Evolutionary conservation across 2,113 vertebrate species (phyloP), one percentile per base, ranked within the genome.

Genomic region (Sebastes fasciatus): DNA sequence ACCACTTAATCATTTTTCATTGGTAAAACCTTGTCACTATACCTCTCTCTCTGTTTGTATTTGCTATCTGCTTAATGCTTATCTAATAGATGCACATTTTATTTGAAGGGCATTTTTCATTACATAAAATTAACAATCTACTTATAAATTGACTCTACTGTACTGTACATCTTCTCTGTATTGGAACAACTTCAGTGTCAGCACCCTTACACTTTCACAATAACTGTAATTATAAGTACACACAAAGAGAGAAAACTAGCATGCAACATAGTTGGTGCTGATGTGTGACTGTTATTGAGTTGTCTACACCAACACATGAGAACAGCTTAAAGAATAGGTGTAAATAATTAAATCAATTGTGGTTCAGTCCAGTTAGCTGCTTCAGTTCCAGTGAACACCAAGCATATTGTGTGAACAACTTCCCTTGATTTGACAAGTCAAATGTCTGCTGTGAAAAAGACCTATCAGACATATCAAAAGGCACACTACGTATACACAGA

Each of bases 31-130:
- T 12, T 19, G 19, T 23, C 65, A 51, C 51, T 55, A 0, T 66
- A 45, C 8, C 21, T 57, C 13, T 72, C 13, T 72, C 21, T 55
- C 16, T 72, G 69, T 21, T 45, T 48, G 43, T 70, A 8, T 79
- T 51, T 45, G n/a, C 10, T 19, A 0, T 8, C 8, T 48, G 23
- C 55, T 51, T 61, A 42, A 54, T 21, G 14, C 51, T 10, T 57
- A 5, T 64, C 11, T 12, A 54, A 19, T 0, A 77, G 26, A 65
- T 74, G 13, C 42, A 26, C 6, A n/a, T 43, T 11, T 51, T 34
- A 46, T 67, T 7, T 40, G 8, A 21, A 21, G 64, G 16, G 26
- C 16, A 16, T 7, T 16, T 67, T 67, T 66, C 17, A 60, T 40
- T 42, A 16, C 2, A 63, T 62, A 51, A n/a, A 49, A 8, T n/a